Evolutionary conservation across 2,797 vertebrate genomes (phyloP).

Genomic region (Orientallactaga sibirica): DNA sequence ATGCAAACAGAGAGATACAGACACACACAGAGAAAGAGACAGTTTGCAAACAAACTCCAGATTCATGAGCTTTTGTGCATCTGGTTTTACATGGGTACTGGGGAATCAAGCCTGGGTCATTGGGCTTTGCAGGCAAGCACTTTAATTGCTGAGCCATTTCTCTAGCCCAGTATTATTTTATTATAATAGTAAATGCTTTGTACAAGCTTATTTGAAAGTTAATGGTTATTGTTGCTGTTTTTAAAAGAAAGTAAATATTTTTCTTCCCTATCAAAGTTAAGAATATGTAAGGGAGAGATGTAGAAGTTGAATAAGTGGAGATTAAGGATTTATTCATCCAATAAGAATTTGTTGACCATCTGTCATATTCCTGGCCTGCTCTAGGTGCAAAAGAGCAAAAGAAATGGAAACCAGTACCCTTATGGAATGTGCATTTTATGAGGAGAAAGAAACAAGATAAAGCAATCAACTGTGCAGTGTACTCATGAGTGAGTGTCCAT

Average conservation of each 20-base stretch:
- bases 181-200: not conserved
- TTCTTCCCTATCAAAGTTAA: not conserved
- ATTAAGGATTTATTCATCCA: conserved; percentile 26
- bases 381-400: not conserved
- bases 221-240: not conserved
- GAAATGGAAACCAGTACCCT: not conserved
- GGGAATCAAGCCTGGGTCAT: too few species aligned
- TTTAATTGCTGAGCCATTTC: too few species aligned
- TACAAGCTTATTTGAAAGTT: conserved; percentile 39
- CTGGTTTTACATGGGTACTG: too few species aligned
- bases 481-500: not conserved
- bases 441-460: conserved; percentile 3
- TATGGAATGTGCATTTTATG: conserved; percentile 19
- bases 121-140: too few species aligned
- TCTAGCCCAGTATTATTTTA: conserved; percentile 13
- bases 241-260: conserved; percentile 48
- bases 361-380: not conserved
- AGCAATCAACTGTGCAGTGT: not conserved
- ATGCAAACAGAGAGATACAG: too few species aligned
- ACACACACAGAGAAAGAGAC: too few species aligned
- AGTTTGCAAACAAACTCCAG: too few species aligned
- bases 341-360: not conserved
- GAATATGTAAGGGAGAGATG: conserved; percentile 23
- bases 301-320: conserved; percentile 1
- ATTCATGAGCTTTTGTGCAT: too few species aligned